Evolutionary conservation across 2,113 vertebrate genomes (phyloP), one percentile per base, ranked within the genome.

Genomic region (Numenius arquata): DNA sequence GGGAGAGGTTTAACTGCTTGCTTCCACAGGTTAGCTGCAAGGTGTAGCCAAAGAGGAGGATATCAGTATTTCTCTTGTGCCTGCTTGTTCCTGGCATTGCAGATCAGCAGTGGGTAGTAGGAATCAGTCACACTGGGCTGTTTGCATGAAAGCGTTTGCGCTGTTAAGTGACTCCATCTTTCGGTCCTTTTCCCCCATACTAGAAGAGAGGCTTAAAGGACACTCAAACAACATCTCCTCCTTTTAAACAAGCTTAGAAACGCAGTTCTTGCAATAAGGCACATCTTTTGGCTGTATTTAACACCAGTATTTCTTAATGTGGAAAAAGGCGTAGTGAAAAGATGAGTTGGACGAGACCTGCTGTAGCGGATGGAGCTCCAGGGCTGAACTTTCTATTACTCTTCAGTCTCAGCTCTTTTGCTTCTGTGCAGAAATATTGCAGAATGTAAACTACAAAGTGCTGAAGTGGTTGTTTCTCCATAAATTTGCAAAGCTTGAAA

Each of bases 1-100:
- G 84, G 91, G 87, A 95, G 92, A 97, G 89, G 89, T 79, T 85
- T 91, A 76, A 70, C 77, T 95, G 81, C 81, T 85, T 85, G 67
- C 77, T 94, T 89, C 92, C 78, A 75, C 84, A 63, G 62, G 58
- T 87, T 76, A 92, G 71, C 70, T 92, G 84, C 62, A 76, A 85
- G 58, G 67, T 74, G 68, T 88, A 88, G 50, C 72, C 17, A 14
- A 76, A 87, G 86, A 89, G 80, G 43, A 81, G 61, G 72, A 43
- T 74, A 66, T 58, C 36, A 61, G 66, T 89, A 66, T 92, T 92
- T 81, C 16, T 73, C 84, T 67, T 93, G 74, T 91, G 41, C 50
- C 59, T 91, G 50, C 92, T 85, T 85, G 74, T 94, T 91, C 40
- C 55, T 92, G 81, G 53, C 18, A 1, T 34, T 88, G 63, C 22